These are phyloP conservation scores for Casuarius casuarius DNA, from an alignment of 2,113 vertebrate species.

Conservation along the genomic window DNA sequence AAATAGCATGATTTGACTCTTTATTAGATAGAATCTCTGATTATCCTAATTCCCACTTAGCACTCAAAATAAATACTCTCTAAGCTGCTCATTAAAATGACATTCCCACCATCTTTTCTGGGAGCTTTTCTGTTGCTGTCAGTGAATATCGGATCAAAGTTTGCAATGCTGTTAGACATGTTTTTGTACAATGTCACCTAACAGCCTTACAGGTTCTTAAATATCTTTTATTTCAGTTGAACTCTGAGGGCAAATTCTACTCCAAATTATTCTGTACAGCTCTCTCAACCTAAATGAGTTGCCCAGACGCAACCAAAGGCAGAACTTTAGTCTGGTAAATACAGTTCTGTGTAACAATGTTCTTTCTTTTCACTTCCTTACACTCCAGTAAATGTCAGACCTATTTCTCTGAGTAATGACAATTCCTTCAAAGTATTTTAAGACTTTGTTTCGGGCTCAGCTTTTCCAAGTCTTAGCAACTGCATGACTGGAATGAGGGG, in stretches of 20 bases:
- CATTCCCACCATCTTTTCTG: not conserved
- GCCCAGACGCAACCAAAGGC: not conserved
- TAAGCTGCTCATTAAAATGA: not conserved
- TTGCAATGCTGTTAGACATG: accelerated
- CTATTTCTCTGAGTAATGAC: not conserved
- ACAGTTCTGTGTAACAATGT: not conserved
- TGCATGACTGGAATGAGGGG: not conserved
- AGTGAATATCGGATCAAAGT: not conserved
- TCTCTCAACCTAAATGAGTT: slow-evolving; percentile 3
- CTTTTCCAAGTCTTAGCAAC: not conserved
- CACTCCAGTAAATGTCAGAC: not conserved
- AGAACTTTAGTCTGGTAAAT: not conserved
- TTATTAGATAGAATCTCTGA: not conserved
- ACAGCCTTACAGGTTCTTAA: not conserved
- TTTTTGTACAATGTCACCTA: not conserved
- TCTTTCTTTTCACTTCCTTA: not conserved
- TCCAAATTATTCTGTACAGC: not conserved
- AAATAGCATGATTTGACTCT: not conserved
- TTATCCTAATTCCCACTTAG: not conserved
- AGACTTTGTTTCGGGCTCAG: not conserved
- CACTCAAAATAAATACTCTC: not conserved
- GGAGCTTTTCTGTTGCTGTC: not conserved
- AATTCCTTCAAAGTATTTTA: slow-evolving; percentile 1
- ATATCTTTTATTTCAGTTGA: not conserved
- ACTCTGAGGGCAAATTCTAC: not conserved